Evolutionary conservation across 2,113 vertebrate genomes (phyloP), one percentile per base, ranked within the genome.

Genomic region (Diphyllodes magnificus): DNA sequence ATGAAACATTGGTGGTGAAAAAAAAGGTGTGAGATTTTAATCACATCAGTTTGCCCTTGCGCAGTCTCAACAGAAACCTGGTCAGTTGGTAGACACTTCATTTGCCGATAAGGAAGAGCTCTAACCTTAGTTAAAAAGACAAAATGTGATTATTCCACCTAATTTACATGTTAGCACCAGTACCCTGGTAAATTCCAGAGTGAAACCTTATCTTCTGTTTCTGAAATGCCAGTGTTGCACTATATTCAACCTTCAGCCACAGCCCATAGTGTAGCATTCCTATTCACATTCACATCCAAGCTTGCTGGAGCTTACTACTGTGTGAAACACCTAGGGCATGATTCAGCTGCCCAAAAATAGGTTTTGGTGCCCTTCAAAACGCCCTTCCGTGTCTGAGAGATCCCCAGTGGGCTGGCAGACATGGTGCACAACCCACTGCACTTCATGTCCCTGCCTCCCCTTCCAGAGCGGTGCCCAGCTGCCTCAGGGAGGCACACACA

Each of bases 11-110:
- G 71, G 45, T 13, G 47, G 61, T 57, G 50, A 57, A 80, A 72
- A 87, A 95, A 75, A 93, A 75, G 44, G 70, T 81, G 57, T 57
- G 81, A 94, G 72, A 71, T 92, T 71, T 77, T 56, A 94, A 95
- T 92, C 51, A 73, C 40, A 86, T 60, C 65, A 60, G 39, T 63
- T 78, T 94, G 63, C 60, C 33, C 86, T 53, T 84, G 44, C 51
- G 59, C 59, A 68, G 35, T 49, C 86, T 91, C 77, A 83, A 59
- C 14, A 33, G 54, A 90, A 89, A 93, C 39, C 51, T 91, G 83
- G 56, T 78, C 81, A 64, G 33, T 47, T 77, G 84, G 68, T 80
- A 92, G 82, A 86, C 88, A 31, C 27, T 88, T 90, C 70, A 82
- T 70, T 86, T 78, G 54, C 25, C 59, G 39, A 80, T 93, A 86